phyloP scores from a whole-genome alignment of 2,888 invertebrate genomes.

The Steromphala cineraria region DNA sequence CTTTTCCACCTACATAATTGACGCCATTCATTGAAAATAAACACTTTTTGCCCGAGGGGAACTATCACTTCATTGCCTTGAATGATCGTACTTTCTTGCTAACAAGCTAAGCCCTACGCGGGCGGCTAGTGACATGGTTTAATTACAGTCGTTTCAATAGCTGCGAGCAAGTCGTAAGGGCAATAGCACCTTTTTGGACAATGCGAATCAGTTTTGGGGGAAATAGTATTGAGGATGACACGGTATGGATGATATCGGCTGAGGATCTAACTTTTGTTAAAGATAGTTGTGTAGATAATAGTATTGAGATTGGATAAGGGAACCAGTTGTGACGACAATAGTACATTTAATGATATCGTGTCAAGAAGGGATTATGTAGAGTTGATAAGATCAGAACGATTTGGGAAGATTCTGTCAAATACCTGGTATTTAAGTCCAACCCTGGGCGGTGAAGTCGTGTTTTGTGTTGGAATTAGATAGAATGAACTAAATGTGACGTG shows the following conservation, averaged over 20 bases:
- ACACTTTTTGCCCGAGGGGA: not conserved
- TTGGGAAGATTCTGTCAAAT: not conserved
- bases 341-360: not conserved
- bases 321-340: not conserved
- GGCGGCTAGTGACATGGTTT: too few species aligned
- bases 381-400: not conserved
- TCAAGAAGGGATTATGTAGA: not conserved
- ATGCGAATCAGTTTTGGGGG: not conserved
- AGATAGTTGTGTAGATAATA: not conserved
- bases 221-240: not conserved
- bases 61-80: too few species aligned
- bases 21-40: not conserved
- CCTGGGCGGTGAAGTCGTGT: too few species aligned
- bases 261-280: not conserved
- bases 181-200: not conserved
- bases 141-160: not conserved
- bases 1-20: not conserved
- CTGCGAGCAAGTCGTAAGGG: not conserved
- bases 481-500: too few species aligned
- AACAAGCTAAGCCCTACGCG: too few species aligned
- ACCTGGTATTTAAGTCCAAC: not conserved
- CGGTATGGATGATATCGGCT: not conserved
- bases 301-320: not conserved
- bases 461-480: not conserved
- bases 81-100: too few species aligned